These are phyloP conservation scores for Arrhopalites spinosus DNA, from an alignment of 2,888 invertebrate species.

Conservation along the genomic window DNA sequence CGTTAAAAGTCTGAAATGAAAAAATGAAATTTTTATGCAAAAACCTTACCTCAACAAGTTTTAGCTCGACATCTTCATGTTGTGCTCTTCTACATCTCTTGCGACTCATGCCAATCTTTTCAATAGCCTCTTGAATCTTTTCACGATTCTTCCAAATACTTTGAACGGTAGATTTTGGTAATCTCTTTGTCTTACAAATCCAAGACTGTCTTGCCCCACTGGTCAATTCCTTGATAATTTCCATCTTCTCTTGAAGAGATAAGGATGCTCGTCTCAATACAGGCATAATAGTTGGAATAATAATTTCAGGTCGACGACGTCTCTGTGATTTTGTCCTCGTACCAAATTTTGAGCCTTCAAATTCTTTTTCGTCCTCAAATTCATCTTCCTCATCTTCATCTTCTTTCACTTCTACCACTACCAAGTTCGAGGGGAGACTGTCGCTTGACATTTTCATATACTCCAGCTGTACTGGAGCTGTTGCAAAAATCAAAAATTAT, in stretches of 20 bases:
- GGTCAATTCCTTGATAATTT: conserved; percentile 42
- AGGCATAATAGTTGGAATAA: conserved; percentile 9
- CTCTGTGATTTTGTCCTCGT: not conserved
- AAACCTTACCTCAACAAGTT: no score
- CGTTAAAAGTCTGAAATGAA: no score
- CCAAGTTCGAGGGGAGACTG: no score
- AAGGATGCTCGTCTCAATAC: conserved; percentile 24
- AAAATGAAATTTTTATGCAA: no score
- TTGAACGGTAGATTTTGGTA: conserved; percentile 41
- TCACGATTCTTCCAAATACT: conserved; percentile 43
- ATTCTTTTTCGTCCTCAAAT: conserved; percentile 18
- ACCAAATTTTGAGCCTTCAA: conserved; percentile 10
- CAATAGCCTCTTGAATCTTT: conserved; percentile 34
- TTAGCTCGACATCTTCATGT: conserved; percentile 43
- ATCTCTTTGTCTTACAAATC: conserved; percentile 31
- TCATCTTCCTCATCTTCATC: conserved; percentile 26
- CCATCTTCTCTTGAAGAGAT: conserved; percentile 23
- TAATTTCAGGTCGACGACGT: not conserved
- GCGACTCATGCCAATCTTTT: conserved; percentile 25
- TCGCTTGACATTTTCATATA: no score
- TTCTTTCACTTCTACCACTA: not conserved
- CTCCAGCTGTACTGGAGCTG: no score
- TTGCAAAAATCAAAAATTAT: no score
- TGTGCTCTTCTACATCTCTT: conserved; percentile 36
- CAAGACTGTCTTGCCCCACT: conserved; percentile 39